Evolutionary conservation across 1,140 invertebrate genomes (phyloP), one percentile per base, ranked within the genome.

Genomic region (Hycleus phaleratus): DNA sequence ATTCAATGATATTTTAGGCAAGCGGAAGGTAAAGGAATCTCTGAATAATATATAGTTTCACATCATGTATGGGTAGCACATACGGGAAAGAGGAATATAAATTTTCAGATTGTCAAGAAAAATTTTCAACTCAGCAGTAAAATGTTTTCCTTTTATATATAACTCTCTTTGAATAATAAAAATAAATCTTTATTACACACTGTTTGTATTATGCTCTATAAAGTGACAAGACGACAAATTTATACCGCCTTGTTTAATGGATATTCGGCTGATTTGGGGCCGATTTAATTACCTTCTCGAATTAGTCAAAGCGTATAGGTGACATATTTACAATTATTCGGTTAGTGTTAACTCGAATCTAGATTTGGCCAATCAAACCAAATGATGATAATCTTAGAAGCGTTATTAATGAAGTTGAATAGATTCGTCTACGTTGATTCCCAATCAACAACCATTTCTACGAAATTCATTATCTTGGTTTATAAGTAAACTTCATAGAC

Each of bases 41-140:
- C 56, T 61, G 60, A 61, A 58, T 52, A 58, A 61, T 53, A 61
- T 61, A 61, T 61, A 32, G 60, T 47, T 25, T 57, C 49, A 38
- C 56, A 52, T 55, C 57, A 54, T 61, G 56, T 47, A 58, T 50
- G 60, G 49, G 42, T 48, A 47, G 55, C 60, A 61, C 60, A 58
- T 58, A 56, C 51, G 48, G 40, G 51, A 54, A 65, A 60, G 62
- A 65, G 56, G 58, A 43, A 54, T 56, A 65, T 65, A 65, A 61
- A 65, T 65, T 65, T 52, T 60, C 61, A 56, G 61, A 65, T 65
- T 65, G 63, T 63, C 58, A 62, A 58, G 63, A 56, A 62, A 61
- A 64, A 62, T 64, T 64, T 61, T 63, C 55, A 58, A 58, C 62
- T 64, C 56, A 59, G 59, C 59, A 56, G 53, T 60, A 64, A 64